A percentile compares a stretch with the other conserved stretches of the same genome.
These are phyloP conservation scores for Aspidoscelis tigris DNA, from an alignment of 2,113 vertebrate species.

Conservation along the genomic window DNA sequence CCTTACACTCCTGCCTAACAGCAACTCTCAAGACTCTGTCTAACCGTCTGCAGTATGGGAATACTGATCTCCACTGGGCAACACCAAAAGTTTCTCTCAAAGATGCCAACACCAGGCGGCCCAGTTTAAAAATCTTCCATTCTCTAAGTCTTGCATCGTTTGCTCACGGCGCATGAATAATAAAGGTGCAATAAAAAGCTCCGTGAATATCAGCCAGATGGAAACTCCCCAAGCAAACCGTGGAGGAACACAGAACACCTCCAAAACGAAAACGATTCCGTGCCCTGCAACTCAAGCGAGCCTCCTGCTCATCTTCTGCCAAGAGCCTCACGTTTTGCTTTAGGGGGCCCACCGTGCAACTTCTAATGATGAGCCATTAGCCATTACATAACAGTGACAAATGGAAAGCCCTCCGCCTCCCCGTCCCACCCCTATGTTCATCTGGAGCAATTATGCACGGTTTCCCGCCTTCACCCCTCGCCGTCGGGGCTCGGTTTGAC, in stretches of 20 bases:
- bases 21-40: not conserved
- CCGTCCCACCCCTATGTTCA: not conserved
- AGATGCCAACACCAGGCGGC: not conserved
- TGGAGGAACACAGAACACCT: too few species aligned
- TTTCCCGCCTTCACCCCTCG: conserved; percentile 1
- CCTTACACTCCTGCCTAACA: not conserved
- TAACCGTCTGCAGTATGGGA: not conserved
- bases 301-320: too few species aligned
- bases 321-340: not conserved
- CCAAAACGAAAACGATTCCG: not conserved
- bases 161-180: too few species aligned
- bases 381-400: conserved; percentile 49
- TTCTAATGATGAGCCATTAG: conserved; percentile 26
- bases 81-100: not conserved
- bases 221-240: too few species aligned
- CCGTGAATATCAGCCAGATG: not conserved
- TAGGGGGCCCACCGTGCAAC: not conserved
- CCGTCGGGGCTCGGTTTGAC: conserved; percentile 31
- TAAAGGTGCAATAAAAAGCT: not conserved
- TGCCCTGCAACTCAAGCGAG: not conserved
- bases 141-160: not conserved
- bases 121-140: not conserved
- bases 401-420: conserved; percentile 15
- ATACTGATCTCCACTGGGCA: not conserved
- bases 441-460: conserved; percentile 30